Evolutionary conservation across 2,888 invertebrate genomes (phyloP).

Genomic region (Leucoma salicis): DNA sequence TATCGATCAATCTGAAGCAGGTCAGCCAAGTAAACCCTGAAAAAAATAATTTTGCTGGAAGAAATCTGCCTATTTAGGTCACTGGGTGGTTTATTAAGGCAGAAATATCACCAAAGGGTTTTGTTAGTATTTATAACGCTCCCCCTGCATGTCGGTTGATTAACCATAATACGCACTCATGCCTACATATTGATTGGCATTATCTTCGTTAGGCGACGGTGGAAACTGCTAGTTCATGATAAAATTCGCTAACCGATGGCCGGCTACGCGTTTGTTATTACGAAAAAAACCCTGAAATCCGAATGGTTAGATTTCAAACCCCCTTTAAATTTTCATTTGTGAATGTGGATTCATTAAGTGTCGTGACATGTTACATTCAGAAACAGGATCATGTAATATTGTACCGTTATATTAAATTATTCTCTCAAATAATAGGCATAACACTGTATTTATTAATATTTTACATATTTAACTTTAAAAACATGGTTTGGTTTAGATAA

Average conservation of each 20-base stretch:
- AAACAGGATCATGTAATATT: not conserved
- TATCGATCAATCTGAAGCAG: not conserved
- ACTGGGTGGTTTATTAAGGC: constrained; percentile 34
- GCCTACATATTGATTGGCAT: constrained; percentile 65
- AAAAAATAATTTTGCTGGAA: constrained; percentile 23
- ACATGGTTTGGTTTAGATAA: no score
- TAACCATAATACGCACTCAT: constrained; percentile 51
- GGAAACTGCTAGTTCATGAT: constrained; percentile 65
- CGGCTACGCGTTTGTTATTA: constrained; percentile 42
- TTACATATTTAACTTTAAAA: no score
- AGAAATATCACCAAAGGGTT: constrained; percentile 38
- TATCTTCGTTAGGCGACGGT: constrained; percentile 51
- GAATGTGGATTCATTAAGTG: constrained; percentile 30
- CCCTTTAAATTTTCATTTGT: constrained; percentile 32
- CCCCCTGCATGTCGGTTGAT: constrained; percentile 57
- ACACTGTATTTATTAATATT: no score
- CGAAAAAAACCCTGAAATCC: constrained; percentile 24
- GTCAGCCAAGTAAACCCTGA: constrained; percentile 18
- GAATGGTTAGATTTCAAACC: constrained; percentile 24
- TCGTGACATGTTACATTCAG: constrained; percentile 25
- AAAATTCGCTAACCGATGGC: constrained; percentile 66
- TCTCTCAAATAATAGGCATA: no score
- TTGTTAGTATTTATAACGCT: constrained; percentile 43
- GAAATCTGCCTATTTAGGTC: constrained; percentile 38
- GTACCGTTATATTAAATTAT: not conserved